A percentile compares a stretch with the other conserved stretches of the same genome.
Evolutionary conservation across 2,113 vertebrate species (phyloP).

Genomic region (Perognathus longimembris): DNA sequence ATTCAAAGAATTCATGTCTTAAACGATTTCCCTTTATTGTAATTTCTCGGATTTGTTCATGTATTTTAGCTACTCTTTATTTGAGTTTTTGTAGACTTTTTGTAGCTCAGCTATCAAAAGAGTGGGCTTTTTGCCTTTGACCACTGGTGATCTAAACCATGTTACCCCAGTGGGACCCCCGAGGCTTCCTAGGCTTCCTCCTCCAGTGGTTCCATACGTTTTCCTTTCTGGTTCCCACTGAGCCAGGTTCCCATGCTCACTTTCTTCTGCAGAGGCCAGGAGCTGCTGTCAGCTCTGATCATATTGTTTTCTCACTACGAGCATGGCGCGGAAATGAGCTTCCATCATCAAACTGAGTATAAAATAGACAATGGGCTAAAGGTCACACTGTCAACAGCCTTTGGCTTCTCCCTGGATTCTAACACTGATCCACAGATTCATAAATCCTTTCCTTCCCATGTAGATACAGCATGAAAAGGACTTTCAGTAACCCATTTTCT

Average conservation of each 20-base stretch:
- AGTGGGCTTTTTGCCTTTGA: background rate
- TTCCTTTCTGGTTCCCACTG: background rate
- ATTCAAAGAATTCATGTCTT: conserved; percentile 39
- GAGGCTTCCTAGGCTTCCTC: background rate
- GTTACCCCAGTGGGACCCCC: background rate
- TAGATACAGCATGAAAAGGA: background rate
- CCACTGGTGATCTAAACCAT: background rate
- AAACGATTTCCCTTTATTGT: background rate
- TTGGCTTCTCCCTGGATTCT: conserved; percentile 37
- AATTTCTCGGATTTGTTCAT: background rate
- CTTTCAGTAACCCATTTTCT: background rate
- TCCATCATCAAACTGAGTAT: conserved; percentile 60
- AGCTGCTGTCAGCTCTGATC: conserved; percentile 54
- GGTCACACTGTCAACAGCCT: conserved; percentile 46
- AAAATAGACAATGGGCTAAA: conserved; percentile 60
- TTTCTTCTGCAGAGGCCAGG: background rate
- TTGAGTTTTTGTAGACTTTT: conserved; percentile 1
- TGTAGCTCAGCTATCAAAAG: background rate
- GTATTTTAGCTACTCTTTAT: background rate
- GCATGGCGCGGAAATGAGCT: background rate
- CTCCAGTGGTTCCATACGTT: background rate
- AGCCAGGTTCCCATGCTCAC: background rate
- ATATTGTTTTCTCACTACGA: conserved; percentile 41
- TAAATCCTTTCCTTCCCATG: background rate
- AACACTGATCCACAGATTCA: conserved; percentile 17